These are phyloP conservation scores for Mythimna loreyi DNA, from an alignment of 2,888 invertebrate genomes.

Conservation along the genomic window DNA sequence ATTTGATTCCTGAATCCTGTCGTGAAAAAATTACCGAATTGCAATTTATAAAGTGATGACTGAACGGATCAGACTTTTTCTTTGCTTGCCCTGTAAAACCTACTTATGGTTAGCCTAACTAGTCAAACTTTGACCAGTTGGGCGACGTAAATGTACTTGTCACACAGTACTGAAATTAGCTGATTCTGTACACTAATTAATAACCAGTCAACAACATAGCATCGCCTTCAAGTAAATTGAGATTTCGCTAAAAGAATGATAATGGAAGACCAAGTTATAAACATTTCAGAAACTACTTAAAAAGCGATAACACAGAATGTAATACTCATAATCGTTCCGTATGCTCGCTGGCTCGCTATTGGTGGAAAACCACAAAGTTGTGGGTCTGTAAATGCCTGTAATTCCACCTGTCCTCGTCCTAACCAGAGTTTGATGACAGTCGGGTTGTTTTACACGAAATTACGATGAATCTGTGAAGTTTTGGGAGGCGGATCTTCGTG, in stretches of 20 bases:
- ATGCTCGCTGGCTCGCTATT: slow-evolving; percentile 60
- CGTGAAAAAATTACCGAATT: no score
- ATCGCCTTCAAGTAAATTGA: neutral
- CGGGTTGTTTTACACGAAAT: slow-evolving; percentile 68
- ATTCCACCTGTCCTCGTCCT: slow-evolving; percentile 79
- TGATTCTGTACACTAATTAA: no score
- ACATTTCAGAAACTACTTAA: slow-evolving; percentile 20
- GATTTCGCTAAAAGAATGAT: neutral
- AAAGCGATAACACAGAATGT: slow-evolving; percentile 19
- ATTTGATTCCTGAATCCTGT: no score
- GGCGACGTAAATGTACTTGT: no score
- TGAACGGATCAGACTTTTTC: no score
- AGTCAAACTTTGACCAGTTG: no score
- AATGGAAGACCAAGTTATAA: neutral
- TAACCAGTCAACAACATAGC: no score
- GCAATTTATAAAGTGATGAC: no score
- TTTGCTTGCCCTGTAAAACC: no score
- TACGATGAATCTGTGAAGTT: slow-evolving; percentile 73
- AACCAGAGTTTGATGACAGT: slow-evolving; percentile 79
- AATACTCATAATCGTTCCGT: slow-evolving; percentile 38
- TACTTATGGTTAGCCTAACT: no score
- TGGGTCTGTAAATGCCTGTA: slow-evolving; percentile 69
- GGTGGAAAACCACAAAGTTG: slow-evolving; percentile 64
- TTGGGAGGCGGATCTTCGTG: slow-evolving; percentile 32
- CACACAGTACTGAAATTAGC: no score